Percentiles rank a stretch among this genome's conserved stretches.
Evolutionary conservation across 1,140 invertebrate species (phyloP).

Genomic region (Microplitis mediator): DNA sequence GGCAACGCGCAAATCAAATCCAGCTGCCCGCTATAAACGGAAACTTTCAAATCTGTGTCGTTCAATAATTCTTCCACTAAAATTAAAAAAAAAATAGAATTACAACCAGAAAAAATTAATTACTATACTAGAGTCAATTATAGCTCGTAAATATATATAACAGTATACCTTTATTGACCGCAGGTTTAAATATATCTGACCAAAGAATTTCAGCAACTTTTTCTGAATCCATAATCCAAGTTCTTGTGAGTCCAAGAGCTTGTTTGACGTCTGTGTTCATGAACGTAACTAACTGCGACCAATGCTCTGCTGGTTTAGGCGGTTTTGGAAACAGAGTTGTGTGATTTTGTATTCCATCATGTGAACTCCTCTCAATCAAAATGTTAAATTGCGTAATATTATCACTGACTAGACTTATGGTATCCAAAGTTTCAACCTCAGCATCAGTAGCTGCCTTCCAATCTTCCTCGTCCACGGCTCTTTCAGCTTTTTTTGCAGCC

Average conservation of each 20-base stretch:
- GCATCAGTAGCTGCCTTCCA: not conserved
- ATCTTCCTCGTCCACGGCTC: not conserved
- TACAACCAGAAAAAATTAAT: not conserved
- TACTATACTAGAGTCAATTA: not conserved
- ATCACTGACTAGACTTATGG: no score
- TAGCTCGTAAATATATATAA: not conserved
- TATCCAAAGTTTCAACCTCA: no score
- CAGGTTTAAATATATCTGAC: not conserved
- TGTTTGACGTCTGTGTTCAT: no score
- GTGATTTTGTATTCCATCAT: no score
- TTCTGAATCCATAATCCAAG: not conserved
- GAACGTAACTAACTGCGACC: no score
- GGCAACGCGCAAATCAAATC: constrained; percentile 77
- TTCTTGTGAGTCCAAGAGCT: not conserved
- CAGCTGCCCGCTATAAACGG: constrained; percentile 73
- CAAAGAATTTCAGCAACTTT: not conserved
- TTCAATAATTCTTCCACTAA: constrained; percentile 76
- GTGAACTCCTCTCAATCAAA: not conserved
- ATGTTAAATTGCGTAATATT: not conserved
- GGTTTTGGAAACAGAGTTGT: no score
- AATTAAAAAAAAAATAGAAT: not conserved
- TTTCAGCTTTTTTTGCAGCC: not conserved
- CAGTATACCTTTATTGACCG: not conserved
- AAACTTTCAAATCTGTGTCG: constrained; percentile 70
- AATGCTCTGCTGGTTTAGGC: no score